Percentiles rank a stretch among this genome's conserved stretches.
These are phyloP conservation scores for Nephrotoma flavescens DNA, from an alignment of 2,888 invertebrate genomes.

Conservation along the genomic window DNA sequence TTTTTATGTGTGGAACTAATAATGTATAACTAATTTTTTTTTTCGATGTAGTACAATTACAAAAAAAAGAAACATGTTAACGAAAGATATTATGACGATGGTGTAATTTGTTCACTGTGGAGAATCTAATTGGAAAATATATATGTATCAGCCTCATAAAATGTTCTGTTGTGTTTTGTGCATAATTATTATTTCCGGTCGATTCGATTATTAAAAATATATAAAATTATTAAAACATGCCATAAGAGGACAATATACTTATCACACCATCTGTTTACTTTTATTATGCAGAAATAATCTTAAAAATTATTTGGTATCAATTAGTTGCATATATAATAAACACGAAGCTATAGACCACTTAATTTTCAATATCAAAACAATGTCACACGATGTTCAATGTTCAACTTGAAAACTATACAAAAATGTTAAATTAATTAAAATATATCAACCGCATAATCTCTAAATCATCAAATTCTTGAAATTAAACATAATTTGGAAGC, in stretches of 20 bases:
- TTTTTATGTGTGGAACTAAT: background rate
- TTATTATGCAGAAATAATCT: background rate
- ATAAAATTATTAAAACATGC: too few relatives aligned
- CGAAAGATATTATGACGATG: background rate
- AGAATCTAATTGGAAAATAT: background rate
- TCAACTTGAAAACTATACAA: too few relatives aligned
- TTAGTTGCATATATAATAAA: background rate
- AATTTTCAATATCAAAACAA: too few relatives aligned
- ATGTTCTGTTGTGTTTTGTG: background rate
- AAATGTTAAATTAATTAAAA: too few relatives aligned
- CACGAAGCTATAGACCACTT: too few relatives aligned
- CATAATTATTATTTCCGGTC: background rate
- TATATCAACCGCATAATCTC: too few relatives aligned
- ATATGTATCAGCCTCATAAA: background rate
- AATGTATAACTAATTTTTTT: background rate
- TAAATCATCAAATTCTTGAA: too few relatives aligned
- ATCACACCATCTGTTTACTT: background rate
- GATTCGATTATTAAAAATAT: background rate
- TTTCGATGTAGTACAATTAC: background rate
- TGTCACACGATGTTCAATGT: too few relatives aligned
- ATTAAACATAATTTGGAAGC: too few relatives aligned
- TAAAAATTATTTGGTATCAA: background rate
- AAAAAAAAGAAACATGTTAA: background rate
- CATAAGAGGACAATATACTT: background rate
- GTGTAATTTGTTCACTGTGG: background rate